Percentiles rank a stretch among this genome's conserved stretches.
Evolutionary conservation across 2,113 vertebrate genomes (phyloP).

Genomic region (Mustela lutreola): DNA sequence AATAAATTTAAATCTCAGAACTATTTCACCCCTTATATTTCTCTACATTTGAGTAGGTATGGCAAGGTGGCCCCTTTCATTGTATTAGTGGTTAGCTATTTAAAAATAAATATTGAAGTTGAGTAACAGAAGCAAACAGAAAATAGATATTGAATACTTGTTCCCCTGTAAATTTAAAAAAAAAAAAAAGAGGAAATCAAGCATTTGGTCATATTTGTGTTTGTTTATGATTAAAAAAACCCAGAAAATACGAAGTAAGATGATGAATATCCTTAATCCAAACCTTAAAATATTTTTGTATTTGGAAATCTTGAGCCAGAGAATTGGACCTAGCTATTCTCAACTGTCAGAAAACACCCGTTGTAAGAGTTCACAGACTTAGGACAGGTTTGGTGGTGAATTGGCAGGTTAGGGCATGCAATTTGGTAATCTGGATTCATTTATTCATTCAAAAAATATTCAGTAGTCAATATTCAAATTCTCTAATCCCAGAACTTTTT

Average conservation of each 20-base stretch:
- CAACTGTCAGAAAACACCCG: background rate
- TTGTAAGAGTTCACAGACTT: background rate
- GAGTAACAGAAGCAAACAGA: background rate
- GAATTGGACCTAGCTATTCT: background rate
- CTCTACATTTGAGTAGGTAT: background rate
- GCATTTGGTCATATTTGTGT: background rate
- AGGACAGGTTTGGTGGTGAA: background rate
- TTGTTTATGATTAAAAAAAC: background rate
- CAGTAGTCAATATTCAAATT: background rate
- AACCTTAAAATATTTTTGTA: background rate
- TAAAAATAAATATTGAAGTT: background rate
- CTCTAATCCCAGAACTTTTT: background rate
- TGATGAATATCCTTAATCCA: background rate
- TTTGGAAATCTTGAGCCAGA: background rate
- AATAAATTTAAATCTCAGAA: constrained; percentile 9
- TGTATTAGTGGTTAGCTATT: background rate
- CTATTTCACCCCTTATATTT: background rate
- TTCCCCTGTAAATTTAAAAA: background rate
- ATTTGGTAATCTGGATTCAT: background rate
- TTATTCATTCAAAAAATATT: background rate
- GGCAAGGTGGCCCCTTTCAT: background rate
- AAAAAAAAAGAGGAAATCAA: background rate
- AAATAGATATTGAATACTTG: background rate
- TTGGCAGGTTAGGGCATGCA: background rate
- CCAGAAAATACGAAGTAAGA: background rate